Evolutionary conservation across 2,888 invertebrate genomes (phyloP).

Genomic region (Argyresthia goedartella): DNA sequence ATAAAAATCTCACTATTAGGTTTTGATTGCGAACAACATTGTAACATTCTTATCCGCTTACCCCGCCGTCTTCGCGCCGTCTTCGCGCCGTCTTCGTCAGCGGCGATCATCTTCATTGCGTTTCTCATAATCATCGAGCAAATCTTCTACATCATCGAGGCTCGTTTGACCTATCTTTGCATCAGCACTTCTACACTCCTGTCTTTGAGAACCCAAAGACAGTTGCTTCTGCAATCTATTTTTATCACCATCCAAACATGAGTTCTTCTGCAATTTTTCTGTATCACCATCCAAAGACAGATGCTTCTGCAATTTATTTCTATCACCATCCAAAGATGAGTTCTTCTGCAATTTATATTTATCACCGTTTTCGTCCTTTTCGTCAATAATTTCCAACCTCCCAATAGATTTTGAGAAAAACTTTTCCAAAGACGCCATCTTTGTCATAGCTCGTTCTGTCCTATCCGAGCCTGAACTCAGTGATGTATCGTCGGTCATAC

Average conservation of each 20-base stretch:
- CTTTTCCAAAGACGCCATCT: conserved; percentile 51
- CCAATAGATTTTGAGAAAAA: conserved; percentile 48
- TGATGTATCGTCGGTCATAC: conserved; percentile 54
- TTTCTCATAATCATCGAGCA: conserved; percentile 13
- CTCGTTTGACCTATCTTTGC: conserved; percentile 44
- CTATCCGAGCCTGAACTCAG: conserved; percentile 34
- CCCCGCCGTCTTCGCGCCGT: too few species aligned
- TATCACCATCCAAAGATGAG: conserved; percentile 28
- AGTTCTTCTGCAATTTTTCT: conserved; percentile 16
- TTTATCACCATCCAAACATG: too few species aligned
- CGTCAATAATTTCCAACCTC: conserved; percentile 59
- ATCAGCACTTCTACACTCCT: conserved; percentile 13
- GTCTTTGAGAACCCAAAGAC: conserved; percentile 4
- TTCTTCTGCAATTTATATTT: conserved; percentile 20
- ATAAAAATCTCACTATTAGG: conserved; percentile 49
- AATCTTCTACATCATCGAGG: conserved; percentile 56
- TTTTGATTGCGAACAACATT: neutral
- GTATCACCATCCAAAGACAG: conserved; percentile 30
- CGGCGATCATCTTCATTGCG: neutral
- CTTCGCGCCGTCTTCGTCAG: neutral
- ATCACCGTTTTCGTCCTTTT: conserved; percentile 47
- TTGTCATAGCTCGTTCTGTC: conserved; percentile 48
- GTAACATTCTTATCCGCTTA: neutral
- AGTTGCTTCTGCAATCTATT: conserved; percentile 21
- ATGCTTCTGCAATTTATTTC: conserved; percentile 17